Percentiles rank a stretch among this genome's conserved stretches.
Evolutionary conservation across 2,888 invertebrate species (phyloP).

Genomic region (Scrobipalpa costella): DNA sequence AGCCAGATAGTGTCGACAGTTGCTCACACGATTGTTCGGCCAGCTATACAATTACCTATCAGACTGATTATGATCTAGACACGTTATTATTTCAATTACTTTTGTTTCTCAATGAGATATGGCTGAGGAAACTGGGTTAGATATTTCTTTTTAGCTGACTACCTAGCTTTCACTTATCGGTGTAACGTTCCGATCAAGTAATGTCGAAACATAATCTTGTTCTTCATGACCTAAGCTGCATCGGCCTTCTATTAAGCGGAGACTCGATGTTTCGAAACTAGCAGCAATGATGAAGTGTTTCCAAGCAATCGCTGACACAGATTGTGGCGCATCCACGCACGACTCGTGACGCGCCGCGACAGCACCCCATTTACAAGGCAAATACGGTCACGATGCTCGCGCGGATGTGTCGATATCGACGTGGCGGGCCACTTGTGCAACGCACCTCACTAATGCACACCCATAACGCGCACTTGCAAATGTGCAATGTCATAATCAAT

Average conservation of each 20-base stretch:
- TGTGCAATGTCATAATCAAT: neutral
- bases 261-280: constrained; percentile 17
- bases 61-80: constrained; percentile 9
- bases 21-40: constrained; percentile 20
- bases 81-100: constrained; percentile 11
- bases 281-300: constrained; percentile 24
- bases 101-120: constrained; percentile 9
- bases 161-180: neutral
- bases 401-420: constrained; percentile 44
- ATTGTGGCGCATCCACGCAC: constrained; percentile 64
- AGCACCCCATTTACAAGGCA: constrained; percentile 71
- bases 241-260: constrained; percentile 8
- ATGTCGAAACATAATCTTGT: neutral
- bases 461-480: constrained; percentile 5
- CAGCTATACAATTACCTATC: constrained; percentile 15
- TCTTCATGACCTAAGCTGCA: constrained; percentile 7
- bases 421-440: constrained; percentile 51
- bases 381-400: constrained; percentile 70
- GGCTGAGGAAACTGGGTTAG: constrained; percentile 6
- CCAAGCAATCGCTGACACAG: constrained; percentile 63
- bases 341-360: constrained; percentile 68
- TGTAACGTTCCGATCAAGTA: neutral
- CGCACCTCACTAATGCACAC: constrained; percentile 36
- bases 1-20: constrained; percentile 13
- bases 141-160: neutral